Base-by-base conservation (phyloP, 92 coral and sea anemone species). In the Parazoanthus swiftii region DNA sequence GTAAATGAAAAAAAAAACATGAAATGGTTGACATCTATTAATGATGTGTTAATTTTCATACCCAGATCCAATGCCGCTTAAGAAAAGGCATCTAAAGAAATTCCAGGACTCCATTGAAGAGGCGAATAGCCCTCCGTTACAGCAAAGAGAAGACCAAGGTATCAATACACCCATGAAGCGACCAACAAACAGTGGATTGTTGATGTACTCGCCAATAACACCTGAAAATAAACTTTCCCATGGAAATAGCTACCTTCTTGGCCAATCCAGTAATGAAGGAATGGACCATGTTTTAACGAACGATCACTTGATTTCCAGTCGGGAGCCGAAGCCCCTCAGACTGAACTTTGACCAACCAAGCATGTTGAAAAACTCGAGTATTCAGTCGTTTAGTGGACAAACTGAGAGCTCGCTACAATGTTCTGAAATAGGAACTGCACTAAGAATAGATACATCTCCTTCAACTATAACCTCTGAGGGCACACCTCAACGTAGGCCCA, bases 21-120 rank as follows among this genome's bases (percentile, higher is more conserved):
- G 59, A 13, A 54, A 54, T 0, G 20, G 18, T 54, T 54, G 33
- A 1, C 21, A 37, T 18, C 15, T 15, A 4, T 25, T 80, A 67
- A 68, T 5, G 5, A 11, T 8, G 25, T 81, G 35, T 81, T 0
- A 44, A 73, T 20, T 83, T 68, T 20, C 74, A 0, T 65, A 42
- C 81, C 74, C 89, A 93, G 94, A 89, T 39, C 91, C 94, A 5
- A 38, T 95, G 85, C 94, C 98, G 8, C 93, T 93, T 8, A 95
- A 95, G 91, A 95, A 95, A 56, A 90, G 98, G 51, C 93, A 95
- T 50, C 83, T 95, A 13, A 93, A 82, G 79, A 91, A 48, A 25
- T 93, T 80, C 79, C 92, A 86, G 74, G 78, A 82, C 71, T 43
- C 51, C 85, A 70, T 8, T 36, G 90, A 88, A 79, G 78, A 70